phyloP scores from a whole-genome alignment of 2,888 invertebrate genomes.

The Eupithecia exiguata region DNA sequence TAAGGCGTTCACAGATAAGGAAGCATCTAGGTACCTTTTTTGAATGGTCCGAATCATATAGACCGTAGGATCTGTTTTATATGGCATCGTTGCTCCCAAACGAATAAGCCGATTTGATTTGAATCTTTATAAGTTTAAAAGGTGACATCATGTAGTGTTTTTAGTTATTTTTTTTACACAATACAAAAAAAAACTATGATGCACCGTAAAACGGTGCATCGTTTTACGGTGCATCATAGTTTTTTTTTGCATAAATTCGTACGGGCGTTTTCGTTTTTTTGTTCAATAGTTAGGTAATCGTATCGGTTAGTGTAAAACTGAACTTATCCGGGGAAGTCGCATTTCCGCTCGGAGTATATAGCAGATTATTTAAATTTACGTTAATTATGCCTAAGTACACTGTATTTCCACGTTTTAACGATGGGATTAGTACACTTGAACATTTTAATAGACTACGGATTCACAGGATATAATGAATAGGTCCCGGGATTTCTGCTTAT shows the following conservation, averaged over 20 bases:
- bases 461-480: not conserved
- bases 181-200: too few species aligned
- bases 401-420: not conserved
- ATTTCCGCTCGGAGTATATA: not conserved
- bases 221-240: too few species aligned
- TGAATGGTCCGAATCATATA: too few species aligned
- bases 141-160: too few species aligned
- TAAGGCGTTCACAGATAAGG: not conserved
- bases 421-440: conserved; percentile 1
- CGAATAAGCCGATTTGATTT: not conserved
- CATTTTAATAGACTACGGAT: conserved; percentile 4
- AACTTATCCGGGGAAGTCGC: not conserved
- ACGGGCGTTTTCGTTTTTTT: too few species aligned
- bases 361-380: conserved; percentile 1
- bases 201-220: too few species aligned
- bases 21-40: not conserved
- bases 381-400: not conserved
- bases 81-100: too few species aligned
- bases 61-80: too few species aligned
- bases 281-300: too few species aligned
- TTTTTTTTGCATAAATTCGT: too few species aligned
- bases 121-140: too few species aligned
- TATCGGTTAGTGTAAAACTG: not conserved
- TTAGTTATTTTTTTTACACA: too few species aligned
- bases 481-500: not conserved